These are phyloP conservation scores for Tachina grossa DNA, from an alignment of 2,888 invertebrate genomes.

Conservation along the genomic window DNA sequence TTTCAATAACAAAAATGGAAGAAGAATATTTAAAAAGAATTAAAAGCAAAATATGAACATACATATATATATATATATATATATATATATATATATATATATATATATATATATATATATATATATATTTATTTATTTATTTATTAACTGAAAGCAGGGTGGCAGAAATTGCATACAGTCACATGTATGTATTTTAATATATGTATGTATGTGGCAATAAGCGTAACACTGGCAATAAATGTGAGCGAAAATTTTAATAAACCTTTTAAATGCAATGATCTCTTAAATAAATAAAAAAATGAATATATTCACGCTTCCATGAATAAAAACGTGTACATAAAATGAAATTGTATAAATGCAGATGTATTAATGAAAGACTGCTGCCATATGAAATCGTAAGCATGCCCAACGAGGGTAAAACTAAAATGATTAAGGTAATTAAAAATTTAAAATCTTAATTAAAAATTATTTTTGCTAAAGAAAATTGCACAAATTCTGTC, in stretches of 20 bases:
- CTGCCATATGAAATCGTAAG: neutral
- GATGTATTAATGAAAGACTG: slow-evolving; percentile 12
- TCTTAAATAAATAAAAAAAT: slow-evolving; percentile 46
- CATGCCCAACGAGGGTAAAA: neutral
- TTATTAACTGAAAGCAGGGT: no score
- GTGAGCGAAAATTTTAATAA: slow-evolving; percentile 41
- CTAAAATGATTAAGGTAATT: neutral
- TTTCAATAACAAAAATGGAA: slow-evolving; percentile 47
- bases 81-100: no score
- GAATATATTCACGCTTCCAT: neutral
- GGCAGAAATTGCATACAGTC: neutral
- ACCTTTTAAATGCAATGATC: slow-evolving; percentile 64
- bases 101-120: no score
- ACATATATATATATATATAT: neutral
- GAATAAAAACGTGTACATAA: neutral
- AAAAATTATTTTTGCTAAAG: neutral
- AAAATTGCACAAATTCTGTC: neutral
- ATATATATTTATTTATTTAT: no score
- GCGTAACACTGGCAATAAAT: slow-evolving; percentile 29
- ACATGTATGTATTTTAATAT: neutral
- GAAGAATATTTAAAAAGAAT: slow-evolving; percentile 25
- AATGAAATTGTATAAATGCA: neutral
- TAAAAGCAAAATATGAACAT: neutral
- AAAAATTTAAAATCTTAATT: no score
- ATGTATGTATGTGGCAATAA: neutral